Base-by-base conservation (phyloP, 2,888 invertebrate species). In the Acleris sparsana region DNA sequence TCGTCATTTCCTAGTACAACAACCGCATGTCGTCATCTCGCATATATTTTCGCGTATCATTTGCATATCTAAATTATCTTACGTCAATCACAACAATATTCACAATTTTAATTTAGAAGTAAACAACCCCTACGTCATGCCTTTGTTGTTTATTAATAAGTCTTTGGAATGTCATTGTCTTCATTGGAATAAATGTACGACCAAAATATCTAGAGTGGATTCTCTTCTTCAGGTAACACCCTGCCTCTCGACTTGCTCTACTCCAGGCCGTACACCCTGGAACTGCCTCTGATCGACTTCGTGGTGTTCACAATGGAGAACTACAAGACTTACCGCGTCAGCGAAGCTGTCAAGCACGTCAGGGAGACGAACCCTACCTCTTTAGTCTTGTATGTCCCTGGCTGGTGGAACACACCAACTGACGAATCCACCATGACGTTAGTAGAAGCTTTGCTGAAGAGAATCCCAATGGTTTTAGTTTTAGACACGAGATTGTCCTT, bases 351-450 rank as follows among this genome's bases (percentile, higher is more conserved):
- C 33, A 69, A 75, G 44, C 71, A 71, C 17, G 60, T 79, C 55
- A 72, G 71, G 4, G 63, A 70, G 6, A 72, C 68, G 16, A 61
- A 33, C 5, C 70, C 70, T 3, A 48, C 69, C 11, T 18, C 72
- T 1, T 74, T 88, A 20, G 72, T 83, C n/a, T 68, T 91, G 29
- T 91, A 89, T 80, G 78, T 90, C 61, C 88, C 90, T 2, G 91
- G 91, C 64, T 91, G 91, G 91, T 84, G 85, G 85, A 91, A 91
- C 80, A 83, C 85, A 0, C 90, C 89, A 5, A 71, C 72, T 0
- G 91, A 91, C 70, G 84, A 85, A 52, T 86, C 91, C 9, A 79
- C 88, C 0, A 72, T 72, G 3, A 83, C 87, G 2, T 67, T 91
- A 22, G 82, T 86, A 7, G 68, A 77, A 5, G 86, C 88, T 0